Evolutionary conservation across 2,113 vertebrate species (phyloP), one percentile per base, ranked within the genome.

Genomic region (Carassius gibelio): DNA sequence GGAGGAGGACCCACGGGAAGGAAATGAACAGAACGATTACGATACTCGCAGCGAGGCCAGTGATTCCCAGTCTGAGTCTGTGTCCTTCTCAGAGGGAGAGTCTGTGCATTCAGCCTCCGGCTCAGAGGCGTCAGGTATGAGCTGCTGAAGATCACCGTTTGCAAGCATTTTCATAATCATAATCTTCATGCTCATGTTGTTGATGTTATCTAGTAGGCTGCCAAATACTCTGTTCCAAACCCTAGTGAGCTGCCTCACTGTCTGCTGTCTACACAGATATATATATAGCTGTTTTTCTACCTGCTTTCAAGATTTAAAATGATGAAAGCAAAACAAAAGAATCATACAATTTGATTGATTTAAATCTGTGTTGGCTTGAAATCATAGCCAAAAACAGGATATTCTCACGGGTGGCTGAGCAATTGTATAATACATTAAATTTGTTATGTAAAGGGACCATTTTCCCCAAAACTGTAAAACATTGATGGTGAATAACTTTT

Each of bases 11-110:
- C 91, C 95, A 84, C 95, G 96, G 85, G 96, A 96, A 83, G 95
- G 93, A 82, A 96, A 95, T 0, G 94, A 95, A 8, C 92, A 92
- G 2, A 94, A 94, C 36, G 98, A 98, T 91, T 99, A 99, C 15
- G 98, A 99, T 85, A 99, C 98, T 0, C 94, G 97, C 81, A 99
- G 98, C 48, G 98, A 99, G 91, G 98, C 98, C 64, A 99, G 98
- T 0, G 98, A 99, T 90, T 99, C 98, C 0, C 97, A 96, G 55
- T 99, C 97, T 6, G 97, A 97, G 84, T 99, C 98, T 0, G 96
- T 96, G 75, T 98, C 97, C 76, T 99, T 99, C 92, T 97, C 97
- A 11, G 97, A 98, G 17, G 97, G 96, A 1, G 94, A 95, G 45
- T 98, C 98, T 3, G 96, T 96, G 59, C 94, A 91, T 42, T 42